Conservation (phyloP, 2,113 vertebrate species). For the Budorcas taxicolor region DNA sequence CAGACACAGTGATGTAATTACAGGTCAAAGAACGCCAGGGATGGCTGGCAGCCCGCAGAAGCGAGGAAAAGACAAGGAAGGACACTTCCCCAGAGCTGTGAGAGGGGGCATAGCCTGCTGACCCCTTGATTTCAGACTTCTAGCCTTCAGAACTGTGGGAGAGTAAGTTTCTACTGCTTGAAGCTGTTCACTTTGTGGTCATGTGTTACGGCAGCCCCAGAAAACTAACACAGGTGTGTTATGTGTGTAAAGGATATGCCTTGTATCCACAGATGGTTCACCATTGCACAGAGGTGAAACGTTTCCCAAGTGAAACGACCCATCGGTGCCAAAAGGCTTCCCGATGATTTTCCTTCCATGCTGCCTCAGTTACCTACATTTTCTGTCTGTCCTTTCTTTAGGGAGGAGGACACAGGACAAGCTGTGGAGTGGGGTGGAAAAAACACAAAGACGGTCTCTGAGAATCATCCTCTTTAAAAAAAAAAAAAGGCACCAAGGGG, state of each 20-base stretch:
- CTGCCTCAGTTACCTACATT: background rate
- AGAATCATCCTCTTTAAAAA: background rate
- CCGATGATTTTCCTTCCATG: background rate
- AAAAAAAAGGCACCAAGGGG: background rate
- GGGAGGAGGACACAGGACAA: background rate
- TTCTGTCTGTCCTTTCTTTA: background rate
- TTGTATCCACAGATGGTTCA: background rate
- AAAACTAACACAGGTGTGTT: background rate
- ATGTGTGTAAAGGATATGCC: background rate
- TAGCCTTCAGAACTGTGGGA: background rate
- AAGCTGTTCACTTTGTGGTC: background rate
- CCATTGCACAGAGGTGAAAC: fast-evolving
- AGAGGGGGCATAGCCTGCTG: background rate
- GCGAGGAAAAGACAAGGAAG: background rate
- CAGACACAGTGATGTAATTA: background rate
- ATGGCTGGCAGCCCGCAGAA: background rate
- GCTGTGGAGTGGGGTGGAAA: background rate
- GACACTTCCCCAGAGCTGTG: background rate
- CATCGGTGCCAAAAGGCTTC: background rate
- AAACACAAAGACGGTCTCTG: background rate
- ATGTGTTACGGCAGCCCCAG: background rate
- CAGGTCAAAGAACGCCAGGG: background rate
- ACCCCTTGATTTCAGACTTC: background rate
- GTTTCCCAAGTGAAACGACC: background rate
- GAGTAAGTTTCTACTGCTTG: too few species aligned